Base-by-base conservation (phyloP, 2,888 invertebrate genomes). In the Hydraecia micacea region DNA sequence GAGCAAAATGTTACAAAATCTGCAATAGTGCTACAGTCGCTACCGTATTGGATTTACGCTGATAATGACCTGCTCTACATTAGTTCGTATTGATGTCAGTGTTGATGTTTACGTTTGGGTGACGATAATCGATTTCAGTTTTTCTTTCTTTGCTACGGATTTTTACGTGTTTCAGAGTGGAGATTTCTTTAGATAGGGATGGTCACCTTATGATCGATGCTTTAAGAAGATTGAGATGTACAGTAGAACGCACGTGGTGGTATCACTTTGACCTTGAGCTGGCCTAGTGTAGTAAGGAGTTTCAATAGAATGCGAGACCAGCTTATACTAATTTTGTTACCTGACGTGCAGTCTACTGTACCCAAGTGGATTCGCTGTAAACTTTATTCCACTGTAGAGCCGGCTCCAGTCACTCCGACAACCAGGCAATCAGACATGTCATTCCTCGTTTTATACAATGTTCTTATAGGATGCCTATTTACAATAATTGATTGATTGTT, bases 11-110 rank as follows among this genome's bases (percentile, higher is more conserved):
- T 63, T 79, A 52, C 68, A 72, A 69, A 65, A 66, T 84, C 69
- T 49, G 52, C 32, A 80, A 60, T 39, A 62, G 66, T 66, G 60
- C 36, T 69, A 46, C 68, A 73, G 84, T 36, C 42, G 80, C 85
- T 79, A 70, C 60, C 60, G 84, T 81, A 85, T 85, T 85, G 67
- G 67, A 82, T 80, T 85, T 80, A 71, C 81, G 81, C 36, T 85
- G 82, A 80, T 82, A 85, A 82, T 84, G 86, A 82, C 86, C 86
- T 86, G 86, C 77, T 84, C 86, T 74, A 86, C 68, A 84, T 84
- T 69, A 65, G 49, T 62, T 65, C 28, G 82, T 73, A 74, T 73
- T 74, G 77, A 77, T 77, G 73, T 84, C 86, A 86, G 73, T 74
- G 71, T 86, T 86, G 83, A 74, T 82, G 77, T 86, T 86, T 86